These are phyloP conservation scores for Leucophenga maculata DNA, from an alignment of 2,888 invertebrate genomes.

Conservation along the genomic window DNA sequence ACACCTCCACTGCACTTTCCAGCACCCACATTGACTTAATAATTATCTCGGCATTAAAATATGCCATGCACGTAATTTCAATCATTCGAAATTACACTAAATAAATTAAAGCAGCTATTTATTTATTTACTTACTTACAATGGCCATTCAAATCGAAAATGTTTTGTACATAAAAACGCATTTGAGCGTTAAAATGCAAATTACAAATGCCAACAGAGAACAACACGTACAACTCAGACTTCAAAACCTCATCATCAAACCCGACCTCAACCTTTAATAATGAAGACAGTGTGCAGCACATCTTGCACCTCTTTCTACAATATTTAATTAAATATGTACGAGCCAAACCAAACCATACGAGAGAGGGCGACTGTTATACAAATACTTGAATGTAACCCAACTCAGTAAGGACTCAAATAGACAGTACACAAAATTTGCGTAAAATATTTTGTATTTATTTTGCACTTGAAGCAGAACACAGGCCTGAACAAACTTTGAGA, in stretches of 20 bases:
- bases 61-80: slow-evolving; percentile 25
- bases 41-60: not conserved
- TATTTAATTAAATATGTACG: not conserved
- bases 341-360: not conserved
- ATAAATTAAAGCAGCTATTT: slow-evolving; percentile 13
- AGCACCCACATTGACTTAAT: slow-evolving; percentile 7
- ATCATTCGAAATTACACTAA: slow-evolving; percentile 17
- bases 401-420: slow-evolving; percentile 23
- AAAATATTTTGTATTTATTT: slow-evolving; percentile 64
- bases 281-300: too few species aligned
- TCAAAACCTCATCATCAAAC: not conserved
- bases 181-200: slow-evolving; percentile 63
- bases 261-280: too few species aligned
- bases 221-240: slow-evolving; percentile 23
- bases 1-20: slow-evolving; percentile 30
- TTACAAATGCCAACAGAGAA: slow-evolving; percentile 43
- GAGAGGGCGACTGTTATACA: slow-evolving; percentile 27
- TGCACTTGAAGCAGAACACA: slow-evolving; percentile 46
- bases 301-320: not conserved
- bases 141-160: slow-evolving; percentile 44
- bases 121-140: slow-evolving; percentile 7
- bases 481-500: slow-evolving; percentile 56
- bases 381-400: slow-evolving; percentile 44
- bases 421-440: slow-evolving; percentile 54
- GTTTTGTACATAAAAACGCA: slow-evolving; percentile 47